Evolutionary conservation across 2,888 invertebrate genomes (phyloP).

Genomic region (Chloroclystis v-ata): DNA sequence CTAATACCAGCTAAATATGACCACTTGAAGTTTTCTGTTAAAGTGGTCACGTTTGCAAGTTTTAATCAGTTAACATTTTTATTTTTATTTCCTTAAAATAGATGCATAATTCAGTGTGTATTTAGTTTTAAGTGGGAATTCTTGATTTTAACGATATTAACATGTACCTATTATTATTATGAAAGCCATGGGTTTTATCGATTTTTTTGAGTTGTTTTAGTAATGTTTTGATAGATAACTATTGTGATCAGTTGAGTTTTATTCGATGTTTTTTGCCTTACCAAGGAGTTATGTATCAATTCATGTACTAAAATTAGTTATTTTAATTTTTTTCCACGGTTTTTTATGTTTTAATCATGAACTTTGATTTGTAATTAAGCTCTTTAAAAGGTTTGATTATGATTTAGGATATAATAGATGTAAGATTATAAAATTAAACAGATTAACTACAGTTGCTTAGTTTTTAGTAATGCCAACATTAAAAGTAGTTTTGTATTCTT

Average conservation of each 20-base stretch:
- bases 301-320: conserved; percentile 38
- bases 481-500: conserved; percentile 24
- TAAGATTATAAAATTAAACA: conserved; percentile 53
- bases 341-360: conserved; percentile 67
- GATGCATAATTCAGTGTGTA: conserved; percentile 59
- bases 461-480: conserved; percentile 26
- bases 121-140: conserved; percentile 60
- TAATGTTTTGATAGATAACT: conserved; percentile 63
- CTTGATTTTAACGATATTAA: conserved; percentile 76
- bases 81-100: conserved; percentile 45
- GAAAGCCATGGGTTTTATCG: conserved; percentile 49
- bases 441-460: conserved; percentile 34
- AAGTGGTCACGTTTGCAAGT: conserved; percentile 35
- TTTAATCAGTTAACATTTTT: conserved; percentile 73
- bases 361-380: conserved; percentile 63
- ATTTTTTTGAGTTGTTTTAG: conserved; percentile 35
- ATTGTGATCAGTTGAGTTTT: conserved; percentile 35
- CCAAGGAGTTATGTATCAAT: conserved; percentile 65
- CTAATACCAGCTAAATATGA: conserved; percentile 34
- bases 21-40: conserved; percentile 8
- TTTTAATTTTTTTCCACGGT: conserved; percentile 11
- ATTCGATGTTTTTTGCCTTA: conserved; percentile 21
- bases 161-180: conserved; percentile 60
- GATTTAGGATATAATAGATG: conserved; percentile 60
- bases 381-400: conserved; percentile 68